Evolutionary conservation across 2,888 invertebrate genomes (phyloP).

Genomic region (Melitaea athalia): DNA sequence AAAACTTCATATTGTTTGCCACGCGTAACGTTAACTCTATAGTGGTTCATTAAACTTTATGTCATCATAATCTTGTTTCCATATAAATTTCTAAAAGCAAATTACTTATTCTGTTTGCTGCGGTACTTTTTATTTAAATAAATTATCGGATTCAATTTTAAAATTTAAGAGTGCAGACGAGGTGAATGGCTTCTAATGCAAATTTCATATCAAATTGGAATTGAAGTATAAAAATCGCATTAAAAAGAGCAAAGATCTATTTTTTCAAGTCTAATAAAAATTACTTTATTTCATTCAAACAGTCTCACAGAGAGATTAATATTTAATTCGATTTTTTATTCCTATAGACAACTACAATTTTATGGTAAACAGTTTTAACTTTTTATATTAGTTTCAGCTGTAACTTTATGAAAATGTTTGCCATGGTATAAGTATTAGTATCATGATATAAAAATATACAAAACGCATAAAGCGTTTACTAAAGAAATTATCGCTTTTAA

Average conservation of each 20-base stretch:
- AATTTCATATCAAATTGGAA: constrained; percentile 8
- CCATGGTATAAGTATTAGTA: too few relatives aligned
- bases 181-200: constrained; percentile 6
- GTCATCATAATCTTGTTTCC: neutral
- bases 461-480: too few relatives aligned
- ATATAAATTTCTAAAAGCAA: neutral
- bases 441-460: too few relatives aligned
- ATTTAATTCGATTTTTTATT: neutral
- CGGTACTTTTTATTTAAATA: neutral
- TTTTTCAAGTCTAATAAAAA: neutral
- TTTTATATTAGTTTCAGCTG: too few relatives aligned
- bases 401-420: too few relatives aligned
- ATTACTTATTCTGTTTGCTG: neutral
- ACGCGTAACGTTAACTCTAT: neutral
- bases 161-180: constrained; percentile 8
- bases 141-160: neutral
- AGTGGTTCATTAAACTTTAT: neutral
- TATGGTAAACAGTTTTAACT: too few relatives aligned
- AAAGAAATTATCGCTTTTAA: too few relatives aligned
- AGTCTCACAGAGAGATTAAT: neutral
- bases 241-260: neutral
- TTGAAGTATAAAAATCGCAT: constrained; percentile 13
- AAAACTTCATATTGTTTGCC: neutral
- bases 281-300: neutral
- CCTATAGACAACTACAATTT: neutral